phyloP scores from a whole-genome alignment of 2,888 invertebrate genomes.

The Deilephila elpenor region DNA sequence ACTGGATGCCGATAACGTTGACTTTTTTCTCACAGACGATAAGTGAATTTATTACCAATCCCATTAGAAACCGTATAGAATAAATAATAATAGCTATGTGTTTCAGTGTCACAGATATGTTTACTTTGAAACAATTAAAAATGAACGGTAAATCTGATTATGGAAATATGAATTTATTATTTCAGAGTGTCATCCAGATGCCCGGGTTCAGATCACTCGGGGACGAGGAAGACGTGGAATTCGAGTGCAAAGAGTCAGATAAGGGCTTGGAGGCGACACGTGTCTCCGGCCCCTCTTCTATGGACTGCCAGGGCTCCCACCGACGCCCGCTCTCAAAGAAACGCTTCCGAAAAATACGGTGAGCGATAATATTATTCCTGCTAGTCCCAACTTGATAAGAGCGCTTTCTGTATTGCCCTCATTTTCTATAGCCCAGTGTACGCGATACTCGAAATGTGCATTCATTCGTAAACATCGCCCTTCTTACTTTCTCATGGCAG shows the following conservation, averaged over 20 bases:
- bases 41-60: slow-evolving; percentile 52
- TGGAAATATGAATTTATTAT: slow-evolving; percentile 32
- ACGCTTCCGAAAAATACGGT: slow-evolving; percentile 94
- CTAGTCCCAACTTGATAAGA: not conserved
- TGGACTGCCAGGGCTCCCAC: slow-evolving; percentile 93
- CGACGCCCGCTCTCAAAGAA: slow-evolving; percentile 92
- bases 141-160: not conserved
- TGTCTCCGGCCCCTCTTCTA: slow-evolving; percentile 91
- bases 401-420: slow-evolving; percentile 1
- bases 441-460: no score
- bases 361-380: slow-evolving; percentile 36
- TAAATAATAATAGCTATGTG: slow-evolving; percentile 46
- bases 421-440: not conserved
- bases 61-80: slow-evolving; percentile 46
- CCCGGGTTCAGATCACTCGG: slow-evolving; percentile 94
- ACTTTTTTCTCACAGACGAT: slow-evolving; percentile 63
- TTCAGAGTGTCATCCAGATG: slow-evolving; percentile 96
- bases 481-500: no score
- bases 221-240: slow-evolving; percentile 95
- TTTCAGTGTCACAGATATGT: not conserved
- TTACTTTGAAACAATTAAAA: not conserved
- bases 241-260: slow-evolving; percentile 92
- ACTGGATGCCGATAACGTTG: slow-evolving; percentile 68
- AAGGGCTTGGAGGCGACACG: slow-evolving; percentile 94
- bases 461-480: no score